phyloP scores from a whole-genome alignment of 2,888 invertebrate species.

The Limnephilus auricula region DNA sequence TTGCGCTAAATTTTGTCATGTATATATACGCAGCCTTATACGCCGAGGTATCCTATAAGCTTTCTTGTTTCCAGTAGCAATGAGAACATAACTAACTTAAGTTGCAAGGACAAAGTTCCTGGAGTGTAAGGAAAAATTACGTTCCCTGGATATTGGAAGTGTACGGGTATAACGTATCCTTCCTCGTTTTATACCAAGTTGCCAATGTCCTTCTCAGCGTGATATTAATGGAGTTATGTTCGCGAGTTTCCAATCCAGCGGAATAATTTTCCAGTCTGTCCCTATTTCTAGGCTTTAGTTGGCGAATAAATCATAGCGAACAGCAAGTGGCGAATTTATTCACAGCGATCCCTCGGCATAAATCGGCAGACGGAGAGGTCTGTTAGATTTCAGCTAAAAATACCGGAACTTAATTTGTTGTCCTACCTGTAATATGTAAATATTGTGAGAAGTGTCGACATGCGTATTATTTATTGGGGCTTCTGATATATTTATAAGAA shows the following conservation, averaged over 20 bases:
- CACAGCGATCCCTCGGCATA: not conserved
- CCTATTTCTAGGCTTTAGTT: not conserved
- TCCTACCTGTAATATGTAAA: not conserved
- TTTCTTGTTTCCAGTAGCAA: not conserved
- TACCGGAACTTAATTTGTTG: not conserved
- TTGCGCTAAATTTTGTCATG: too few relatives aligned
- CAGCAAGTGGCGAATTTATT: not conserved
- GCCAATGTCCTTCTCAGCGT: not conserved
- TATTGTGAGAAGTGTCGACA: not conserved
- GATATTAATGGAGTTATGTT: not conserved
- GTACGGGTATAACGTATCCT: not conserved
- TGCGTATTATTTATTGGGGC: not conserved
- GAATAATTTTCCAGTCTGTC: not conserved
- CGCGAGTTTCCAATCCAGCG: not conserved
- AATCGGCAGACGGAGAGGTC: not conserved
- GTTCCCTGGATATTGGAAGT: not conserved
- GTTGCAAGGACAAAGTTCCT: not conserved
- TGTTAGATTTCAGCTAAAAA: not conserved
- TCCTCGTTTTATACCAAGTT: not conserved
- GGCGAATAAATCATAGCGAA: not conserved
- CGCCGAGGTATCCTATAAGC: not conserved
- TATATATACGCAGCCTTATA: too few relatives aligned
- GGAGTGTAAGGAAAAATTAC: not conserved
- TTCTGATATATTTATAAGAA: not conserved
- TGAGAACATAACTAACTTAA: not conserved